Evolutionary conservation across 2,113 vertebrate species (phyloP), one percentile per base, ranked within the genome.

Genomic region (Plectropomus leopardus): DNA sequence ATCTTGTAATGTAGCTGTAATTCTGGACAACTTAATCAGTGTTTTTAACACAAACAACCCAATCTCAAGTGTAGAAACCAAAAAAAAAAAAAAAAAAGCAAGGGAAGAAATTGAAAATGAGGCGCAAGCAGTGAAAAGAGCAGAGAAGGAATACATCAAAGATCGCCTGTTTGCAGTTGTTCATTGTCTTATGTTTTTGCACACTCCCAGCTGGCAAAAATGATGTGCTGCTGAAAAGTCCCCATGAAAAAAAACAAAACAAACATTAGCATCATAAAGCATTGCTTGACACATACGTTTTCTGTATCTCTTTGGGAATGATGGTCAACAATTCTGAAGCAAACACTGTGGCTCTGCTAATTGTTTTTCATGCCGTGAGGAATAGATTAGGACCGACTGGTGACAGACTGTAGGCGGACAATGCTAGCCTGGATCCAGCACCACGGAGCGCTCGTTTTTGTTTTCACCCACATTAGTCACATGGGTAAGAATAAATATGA

Each of bases 331-430:
- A 65, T 82, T 68, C 60, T 78, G 59, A 50, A 68, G 68, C 53
- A 76, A 80, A 71, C 55, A 47, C 57, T 70, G 73, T 51, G 48
- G 42, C 48, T 73, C 40, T 55, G 60, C 76, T 90, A 88, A 88
- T 92, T 88, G 70, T 87, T 84, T 83, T 79, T 73, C n/a, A 64
- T 80, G 57, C 84, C 58, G 28, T 59, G 58, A 71, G 77, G 84
- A 87, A 80, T 78, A 87, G 78, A 89, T 88, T 34, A 71, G 79
- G 78, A 82, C 67, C 50, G 51, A 71, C 58, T 84, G 79, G 75
- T 89, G 89, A 89, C 77, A 93, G 89, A 90, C 86, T 77, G 90
- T 85, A 85, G 92, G 92, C 77, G 86, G 88, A 90, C 85, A 88
- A 83, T 72, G 78, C 82, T 85, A 57, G 83, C 59, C 67, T 23